phyloP scores from a whole-genome alignment of 2,113 vertebrate species.

The Malurus melanocephalus region DNA sequence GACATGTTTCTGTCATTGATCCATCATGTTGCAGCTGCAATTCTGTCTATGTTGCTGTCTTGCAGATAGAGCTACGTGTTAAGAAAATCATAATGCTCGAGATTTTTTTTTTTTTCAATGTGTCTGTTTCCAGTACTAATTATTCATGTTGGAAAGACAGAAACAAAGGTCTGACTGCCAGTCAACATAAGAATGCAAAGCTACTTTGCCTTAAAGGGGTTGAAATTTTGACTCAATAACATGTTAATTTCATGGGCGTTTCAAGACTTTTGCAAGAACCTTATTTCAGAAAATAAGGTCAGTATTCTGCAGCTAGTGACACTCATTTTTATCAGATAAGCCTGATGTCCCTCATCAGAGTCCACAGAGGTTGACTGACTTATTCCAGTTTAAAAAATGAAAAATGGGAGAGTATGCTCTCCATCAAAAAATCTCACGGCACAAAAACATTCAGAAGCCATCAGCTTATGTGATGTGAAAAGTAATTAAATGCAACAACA shows the following conservation, averaged over 20 bases:
- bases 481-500: constrained; percentile 71
- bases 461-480: constrained; percentile 50
- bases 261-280: neutral
- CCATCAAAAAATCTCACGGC: constrained; percentile 35
- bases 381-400: neutral
- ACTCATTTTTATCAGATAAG: neutral
- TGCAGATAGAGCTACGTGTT: neutral
- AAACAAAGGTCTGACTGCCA: neutral
- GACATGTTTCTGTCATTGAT: neutral
- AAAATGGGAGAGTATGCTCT: neutral
- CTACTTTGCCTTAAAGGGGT: neutral
- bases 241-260: neutral
- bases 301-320: neutral
- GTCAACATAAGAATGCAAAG: neutral
- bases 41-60: neutral
- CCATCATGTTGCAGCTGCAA: accelerated
- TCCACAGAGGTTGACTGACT: neutral
- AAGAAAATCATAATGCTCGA: neutral
- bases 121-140: neutral
- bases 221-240: neutral
- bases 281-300: neutral
- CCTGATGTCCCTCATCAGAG: neutral
- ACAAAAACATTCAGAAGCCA: constrained; percentile 49
- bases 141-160: neutral
- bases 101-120: neutral